Evolutionary conservation across 2,797 vertebrate species (phyloP), one percentile per base, ranked within the genome.

Genomic region (Rousettus madagascariensis): DNA sequence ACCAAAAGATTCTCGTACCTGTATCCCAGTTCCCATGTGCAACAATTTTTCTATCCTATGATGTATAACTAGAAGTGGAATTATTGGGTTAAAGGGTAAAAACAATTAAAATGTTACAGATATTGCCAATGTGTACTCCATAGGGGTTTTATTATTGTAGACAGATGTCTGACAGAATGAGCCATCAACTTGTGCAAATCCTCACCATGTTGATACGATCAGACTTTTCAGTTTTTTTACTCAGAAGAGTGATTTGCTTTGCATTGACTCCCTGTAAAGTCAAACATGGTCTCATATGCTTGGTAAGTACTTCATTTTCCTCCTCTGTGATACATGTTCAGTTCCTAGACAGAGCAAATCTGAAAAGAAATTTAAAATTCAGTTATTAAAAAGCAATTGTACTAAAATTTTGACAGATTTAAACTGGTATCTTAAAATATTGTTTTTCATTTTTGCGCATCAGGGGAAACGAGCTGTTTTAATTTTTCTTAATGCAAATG

Each of bases 401-500:
- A 68, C 28, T 77, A 82, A 83, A 71, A 74, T 22, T 28, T 75
- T 85, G 53, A 36, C 49, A 90, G 51, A 9, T 38, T 83, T 72
- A 86, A 78, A 30, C 33, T 94, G 33, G 13, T 36, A 61, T 28
- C 55, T 75, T 69, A 69, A 80, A 26, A 6, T 69, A 6, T 55
- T 49, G 55, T 55, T 75, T 84, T 59, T 51, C 68, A 87, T 69
- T 69, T 92, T 55, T 65, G 19, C 41, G n/a, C 5, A 55, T 77
- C 12, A 61, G 59, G 17, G 49, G 28, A 1, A 86, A 86, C 55
- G 57, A 80, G 15, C 17, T 55, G 8, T 82, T 77, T 57, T 66
- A 86, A 71, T 86, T 84, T 28, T 65, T 66, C 61, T 88, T 90
- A 68, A 43, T 86, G 33, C 20, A 89, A 86, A 82, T 46, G 79